Conservation (phyloP, 2,113 vertebrate genomes). For the Mola mola region DNA sequence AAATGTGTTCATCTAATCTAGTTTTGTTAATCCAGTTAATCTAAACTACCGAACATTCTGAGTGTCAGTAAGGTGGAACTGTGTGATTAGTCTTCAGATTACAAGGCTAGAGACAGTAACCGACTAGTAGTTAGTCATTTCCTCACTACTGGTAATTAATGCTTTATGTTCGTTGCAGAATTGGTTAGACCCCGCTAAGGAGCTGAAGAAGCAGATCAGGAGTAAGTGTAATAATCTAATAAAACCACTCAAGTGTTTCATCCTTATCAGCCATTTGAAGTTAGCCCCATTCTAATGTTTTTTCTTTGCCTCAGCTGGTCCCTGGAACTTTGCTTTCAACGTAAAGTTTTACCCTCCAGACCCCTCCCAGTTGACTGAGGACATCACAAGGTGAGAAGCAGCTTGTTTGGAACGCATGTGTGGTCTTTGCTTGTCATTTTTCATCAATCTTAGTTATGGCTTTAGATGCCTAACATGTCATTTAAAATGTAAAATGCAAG, state of each 20-base stretch:
- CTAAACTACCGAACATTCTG: not conserved
- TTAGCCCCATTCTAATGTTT: slow-evolving; percentile 13
- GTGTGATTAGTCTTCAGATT: not conserved
- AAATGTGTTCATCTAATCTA: too few relatives aligned
- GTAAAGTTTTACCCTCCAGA: slow-evolving; percentile 99
- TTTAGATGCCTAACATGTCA: not conserved
- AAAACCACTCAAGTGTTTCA: not conserved
- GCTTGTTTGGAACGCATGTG: not conserved
- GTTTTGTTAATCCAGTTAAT: not conserved
- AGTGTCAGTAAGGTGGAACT: not conserved
- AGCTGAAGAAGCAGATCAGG: slow-evolving; percentile 96
- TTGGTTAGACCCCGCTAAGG: slow-evolving; percentile 95
- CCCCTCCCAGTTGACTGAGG: slow-evolving; percentile 93
- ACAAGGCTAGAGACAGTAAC: too few relatives aligned
- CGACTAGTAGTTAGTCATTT: not conserved
- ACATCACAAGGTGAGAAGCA: slow-evolving; percentile 91
- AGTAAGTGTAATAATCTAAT: slow-evolving; percentile 82
- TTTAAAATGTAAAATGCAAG: too few relatives aligned
- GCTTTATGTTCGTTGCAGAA: slow-evolving; percentile 83
- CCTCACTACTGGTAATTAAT: not conserved
- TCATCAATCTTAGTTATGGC: not conserved
- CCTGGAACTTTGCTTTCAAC: slow-evolving; percentile 97
- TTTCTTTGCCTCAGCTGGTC: slow-evolving; percentile 83
- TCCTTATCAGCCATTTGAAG: not conserved
- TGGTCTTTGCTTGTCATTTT: not conserved